phyloP scores from a whole-genome alignment of 2,113 vertebrate genomes.

The Cyanoramphus novaezelandiae region DNA sequence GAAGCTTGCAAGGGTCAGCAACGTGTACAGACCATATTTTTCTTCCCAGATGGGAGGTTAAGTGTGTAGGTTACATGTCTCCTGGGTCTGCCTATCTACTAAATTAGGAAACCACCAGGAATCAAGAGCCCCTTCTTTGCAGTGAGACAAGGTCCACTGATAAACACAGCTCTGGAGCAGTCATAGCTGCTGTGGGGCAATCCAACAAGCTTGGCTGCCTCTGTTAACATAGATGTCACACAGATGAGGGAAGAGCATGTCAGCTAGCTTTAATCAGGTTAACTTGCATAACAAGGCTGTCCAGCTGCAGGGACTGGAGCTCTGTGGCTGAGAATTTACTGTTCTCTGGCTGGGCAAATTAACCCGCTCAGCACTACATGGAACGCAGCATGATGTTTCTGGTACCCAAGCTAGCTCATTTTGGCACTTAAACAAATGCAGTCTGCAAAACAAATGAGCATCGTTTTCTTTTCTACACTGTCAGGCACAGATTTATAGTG shows the following conservation, averaged over 20 bases:
- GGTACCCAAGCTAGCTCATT: not conserved
- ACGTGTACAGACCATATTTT: not conserved
- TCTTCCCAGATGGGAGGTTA: not conserved
- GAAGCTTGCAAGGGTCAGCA: not conserved
- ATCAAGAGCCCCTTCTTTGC: not conserved
- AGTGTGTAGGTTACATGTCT: not conserved
- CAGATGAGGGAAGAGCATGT: not conserved
- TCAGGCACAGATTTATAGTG: not conserved
- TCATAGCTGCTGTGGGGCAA: not conserved
- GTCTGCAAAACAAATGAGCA: not conserved
- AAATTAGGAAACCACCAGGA: not conserved
- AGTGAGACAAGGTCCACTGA: not conserved
- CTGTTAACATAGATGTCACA: not conserved
- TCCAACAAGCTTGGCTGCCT: not conserved
- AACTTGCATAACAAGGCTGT: not conserved
- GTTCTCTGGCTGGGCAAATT: not conserved
- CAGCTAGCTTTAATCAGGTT: not conserved
- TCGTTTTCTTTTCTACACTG: not conserved
- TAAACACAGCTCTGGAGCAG: not conserved
- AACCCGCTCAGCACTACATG: not conserved
- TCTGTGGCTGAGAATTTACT: not conserved
- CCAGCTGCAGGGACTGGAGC: not conserved
- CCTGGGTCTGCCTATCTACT: not conserved
- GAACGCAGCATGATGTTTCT: not conserved
- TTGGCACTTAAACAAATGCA: not conserved